These are phyloP conservation scores for Temnothorax unifasciatus DNA, from an alignment of 2,888 invertebrate species.

Conservation along the genomic window DNA sequence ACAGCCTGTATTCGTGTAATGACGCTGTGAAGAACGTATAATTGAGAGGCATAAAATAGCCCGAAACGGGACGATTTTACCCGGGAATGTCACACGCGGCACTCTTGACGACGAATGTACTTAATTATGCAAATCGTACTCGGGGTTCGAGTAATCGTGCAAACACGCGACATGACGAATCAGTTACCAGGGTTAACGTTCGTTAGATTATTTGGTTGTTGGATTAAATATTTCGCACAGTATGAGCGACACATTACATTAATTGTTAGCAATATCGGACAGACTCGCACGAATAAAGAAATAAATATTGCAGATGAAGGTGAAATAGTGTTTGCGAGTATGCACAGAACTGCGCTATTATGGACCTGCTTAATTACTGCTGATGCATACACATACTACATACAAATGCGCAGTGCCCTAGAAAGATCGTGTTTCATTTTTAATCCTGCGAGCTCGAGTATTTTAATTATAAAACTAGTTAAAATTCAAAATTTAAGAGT, in stretches of 20 bases:
- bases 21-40: conserved; percentile 3
- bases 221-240: conserved; percentile 67
- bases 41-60: conserved; percentile 31
- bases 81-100: conserved; percentile 27
- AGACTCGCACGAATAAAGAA: conserved; percentile 50
- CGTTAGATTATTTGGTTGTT: conserved; percentile 69
- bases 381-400: not conserved
- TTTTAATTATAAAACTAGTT: conserved; percentile 6
- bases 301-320: conserved; percentile 5
- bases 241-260: conserved; percentile 48
- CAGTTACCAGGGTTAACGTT: conserved; percentile 69
- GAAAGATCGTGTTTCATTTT: conserved; percentile 34
- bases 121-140: conserved; percentile 74
- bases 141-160: conserved; percentile 70
- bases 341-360: conserved; percentile 17
- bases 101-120: conserved; percentile 68
- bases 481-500: not conserved
- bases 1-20: not conserved
- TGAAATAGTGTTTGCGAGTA: not conserved
- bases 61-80: conserved; percentile 35
- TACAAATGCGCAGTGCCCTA: not conserved
- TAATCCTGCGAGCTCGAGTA: conserved; percentile 1
- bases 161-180: conserved; percentile 72
- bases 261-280: conserved; percentile 24
- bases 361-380: conserved; percentile 60